Conservation (phyloP, 2,797 vertebrate species). For the Brachyalestes nurse region DNA sequence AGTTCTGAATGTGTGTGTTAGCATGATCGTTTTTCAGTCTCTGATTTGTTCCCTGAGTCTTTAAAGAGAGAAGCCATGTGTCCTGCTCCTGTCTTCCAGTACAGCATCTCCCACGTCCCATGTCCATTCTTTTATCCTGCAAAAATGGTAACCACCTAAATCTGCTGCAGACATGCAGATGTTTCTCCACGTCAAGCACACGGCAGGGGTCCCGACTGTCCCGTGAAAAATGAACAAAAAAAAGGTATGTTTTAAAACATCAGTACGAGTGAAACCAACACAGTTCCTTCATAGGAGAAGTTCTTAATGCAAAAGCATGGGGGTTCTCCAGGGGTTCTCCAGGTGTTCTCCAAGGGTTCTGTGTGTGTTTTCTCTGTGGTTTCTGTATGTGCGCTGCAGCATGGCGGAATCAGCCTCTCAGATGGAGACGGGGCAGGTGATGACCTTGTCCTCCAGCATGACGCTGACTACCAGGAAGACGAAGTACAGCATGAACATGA, state of each 20-base stretch:
- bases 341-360: neutral
- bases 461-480: conserved; percentile 92
- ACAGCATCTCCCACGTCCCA: conserved; percentile 5
- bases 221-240: conserved; percentile 20
- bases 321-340: neutral
- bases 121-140: neutral
- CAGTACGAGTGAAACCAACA: neutral
- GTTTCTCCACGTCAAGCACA: neutral
- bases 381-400: neutral
- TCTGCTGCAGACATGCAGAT: conserved; percentile 27
- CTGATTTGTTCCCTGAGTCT: conserved; percentile 32
- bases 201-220: conserved; percentile 6
- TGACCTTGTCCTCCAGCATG: conserved; percentile 88
- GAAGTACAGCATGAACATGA: conserved; percentile 94
- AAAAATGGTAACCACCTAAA: conserved; percentile 27
- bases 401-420: conserved; percentile 59
- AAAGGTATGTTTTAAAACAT: neutral
- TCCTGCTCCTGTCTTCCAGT: neutral
- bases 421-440: conserved; percentile 88
- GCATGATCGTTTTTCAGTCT: conserved; percentile 10
- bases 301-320: neutral
- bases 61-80: conserved; percentile 9
- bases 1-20: neutral
- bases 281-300: conserved; percentile 1
- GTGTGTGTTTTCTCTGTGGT: neutral